Conservation (phyloP, 1,140 invertebrate genomes). For the Orchesella cincta region DNA sequence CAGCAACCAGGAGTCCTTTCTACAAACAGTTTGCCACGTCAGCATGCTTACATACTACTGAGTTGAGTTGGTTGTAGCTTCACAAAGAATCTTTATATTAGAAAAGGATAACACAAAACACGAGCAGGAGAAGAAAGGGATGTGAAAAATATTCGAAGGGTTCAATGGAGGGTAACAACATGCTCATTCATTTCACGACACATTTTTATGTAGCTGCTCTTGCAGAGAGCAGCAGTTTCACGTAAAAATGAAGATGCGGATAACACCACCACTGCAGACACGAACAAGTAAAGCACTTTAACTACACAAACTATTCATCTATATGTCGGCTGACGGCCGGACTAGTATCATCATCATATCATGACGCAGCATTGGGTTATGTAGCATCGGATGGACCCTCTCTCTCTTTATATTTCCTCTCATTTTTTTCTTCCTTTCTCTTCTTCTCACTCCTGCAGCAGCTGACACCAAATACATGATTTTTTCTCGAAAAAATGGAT, state of each 20-base stretch:
- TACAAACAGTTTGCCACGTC: neutral
- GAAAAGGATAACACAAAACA: conserved; percentile 2
- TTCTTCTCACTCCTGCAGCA: neutral
- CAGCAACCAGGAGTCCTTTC: neutral
- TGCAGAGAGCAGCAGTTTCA: neutral
- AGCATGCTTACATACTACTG: no score
- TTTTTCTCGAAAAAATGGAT: conserved; percentile 20
- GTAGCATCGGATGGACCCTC: conserved; percentile 38
- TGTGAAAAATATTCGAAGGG: conserved; percentile 24
- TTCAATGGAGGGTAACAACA: conserved; percentile 40
- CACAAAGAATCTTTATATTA: neutral
- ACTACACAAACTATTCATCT: no score
- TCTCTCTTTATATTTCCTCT: conserved; percentile 32
- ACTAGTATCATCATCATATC: no score
- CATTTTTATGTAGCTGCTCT: neutral
- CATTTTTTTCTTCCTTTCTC: neutral
- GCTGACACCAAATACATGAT: conserved; percentile 43
- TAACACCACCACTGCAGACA: no score
- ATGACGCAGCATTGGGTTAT: no score
- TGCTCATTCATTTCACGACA: conserved; percentile 35
- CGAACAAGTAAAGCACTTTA: no score
- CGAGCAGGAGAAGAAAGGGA: conserved; percentile 27
- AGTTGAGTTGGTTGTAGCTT: neutral
- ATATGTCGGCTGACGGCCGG: no score
- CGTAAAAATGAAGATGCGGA: no score